These are phyloP conservation scores for Mizuhopecten yessoensis DNA, from an alignment of 1,140 invertebrate species.

Conservation along the genomic window DNA sequence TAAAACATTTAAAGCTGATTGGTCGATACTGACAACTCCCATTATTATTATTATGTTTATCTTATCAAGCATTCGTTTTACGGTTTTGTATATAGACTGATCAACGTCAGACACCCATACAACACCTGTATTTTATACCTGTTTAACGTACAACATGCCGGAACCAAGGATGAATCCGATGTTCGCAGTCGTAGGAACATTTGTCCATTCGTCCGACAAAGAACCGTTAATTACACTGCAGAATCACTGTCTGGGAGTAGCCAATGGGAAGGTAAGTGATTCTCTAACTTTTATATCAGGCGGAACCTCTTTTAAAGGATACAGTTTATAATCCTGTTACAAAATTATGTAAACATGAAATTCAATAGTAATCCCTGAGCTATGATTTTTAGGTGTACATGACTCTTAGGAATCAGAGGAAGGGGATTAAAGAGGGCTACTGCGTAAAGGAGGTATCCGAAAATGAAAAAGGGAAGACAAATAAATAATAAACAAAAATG, in stretches of 20 bases:
- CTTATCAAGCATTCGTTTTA: neutral
- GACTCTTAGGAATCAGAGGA: too few relatives aligned
- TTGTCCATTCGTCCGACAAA: slow-evolving; percentile 63
- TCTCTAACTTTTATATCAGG: too few relatives aligned
- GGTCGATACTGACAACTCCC: neutral
- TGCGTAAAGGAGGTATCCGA: too few relatives aligned
- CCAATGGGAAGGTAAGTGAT: slow-evolving; percentile 63
- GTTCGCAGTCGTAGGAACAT: slow-evolving; percentile 47
- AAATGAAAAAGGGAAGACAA: too few relatives aligned
- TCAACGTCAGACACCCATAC: neutral
- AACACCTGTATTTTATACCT: neutral
- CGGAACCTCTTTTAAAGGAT: too few relatives aligned
- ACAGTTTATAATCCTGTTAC: too few relatives aligned
- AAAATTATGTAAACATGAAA: too few relatives aligned
- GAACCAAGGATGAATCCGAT: neutral
- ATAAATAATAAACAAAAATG: too few relatives aligned
- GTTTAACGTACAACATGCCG: neutral
- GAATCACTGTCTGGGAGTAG: slow-evolving; percentile 62
- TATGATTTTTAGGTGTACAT: too few relatives aligned
- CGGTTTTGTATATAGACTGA: neutral
- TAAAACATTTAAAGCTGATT: neutral
- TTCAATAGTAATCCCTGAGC: too few relatives aligned
- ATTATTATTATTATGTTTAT: neutral
- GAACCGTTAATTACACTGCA: slow-evolving; percentile 46
- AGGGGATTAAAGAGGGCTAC: too few relatives aligned